Base-by-base conservation (phyloP, 1,140 invertebrate genomes). In the Drosophila varians region DNA sequence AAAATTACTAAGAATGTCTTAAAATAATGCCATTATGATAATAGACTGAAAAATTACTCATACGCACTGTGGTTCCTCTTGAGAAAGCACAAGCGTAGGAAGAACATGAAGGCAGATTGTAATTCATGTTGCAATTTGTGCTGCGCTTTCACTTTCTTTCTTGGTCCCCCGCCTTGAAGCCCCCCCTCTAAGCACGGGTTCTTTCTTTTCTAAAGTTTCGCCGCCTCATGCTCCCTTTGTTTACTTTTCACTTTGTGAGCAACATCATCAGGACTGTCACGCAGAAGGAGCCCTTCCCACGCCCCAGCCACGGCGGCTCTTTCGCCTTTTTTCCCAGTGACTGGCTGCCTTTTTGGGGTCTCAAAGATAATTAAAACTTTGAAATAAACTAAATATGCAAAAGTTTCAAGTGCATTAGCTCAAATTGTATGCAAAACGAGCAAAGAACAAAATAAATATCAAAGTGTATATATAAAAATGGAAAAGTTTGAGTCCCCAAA, bases 321-420 rank as follows among this genome's bases (percentile, higher is more conserved):
- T 16, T 48, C 12, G 28, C n/a, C 12, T 23, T 28, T 16, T 70
- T 49, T 61, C 46, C 34, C 55, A 71, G 45, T 72, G 69, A 40
- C 48, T 62, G 40, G 45, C 38, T 25, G 53, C 42, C 28, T 46
- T 60, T 71, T 66, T 47, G 51, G 75, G 58, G 54, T 70, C 82
- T 56, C 72, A 55, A 65, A 79, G 72, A 86, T 86, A 86, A 86
- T 86, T 86, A 87, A 86, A 86, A 86, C 80, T 86, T 86, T 51
- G 73, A 45, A 69, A 72, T 62, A 73, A 87, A 87, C 80, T 74
- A 80, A 86, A 87, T 86, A 80, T 87, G 76, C 51, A 74, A 80
- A 74, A 80, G 82, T 86, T 80, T 80, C 73, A 66, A 80, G 62
- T 87, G 82, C 82, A 80, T 86, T 87, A 86, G 73, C 77, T 58